Conservation (phyloP, 2,113 vertebrate species). For the Lethenteron camtschaticum region DNA sequence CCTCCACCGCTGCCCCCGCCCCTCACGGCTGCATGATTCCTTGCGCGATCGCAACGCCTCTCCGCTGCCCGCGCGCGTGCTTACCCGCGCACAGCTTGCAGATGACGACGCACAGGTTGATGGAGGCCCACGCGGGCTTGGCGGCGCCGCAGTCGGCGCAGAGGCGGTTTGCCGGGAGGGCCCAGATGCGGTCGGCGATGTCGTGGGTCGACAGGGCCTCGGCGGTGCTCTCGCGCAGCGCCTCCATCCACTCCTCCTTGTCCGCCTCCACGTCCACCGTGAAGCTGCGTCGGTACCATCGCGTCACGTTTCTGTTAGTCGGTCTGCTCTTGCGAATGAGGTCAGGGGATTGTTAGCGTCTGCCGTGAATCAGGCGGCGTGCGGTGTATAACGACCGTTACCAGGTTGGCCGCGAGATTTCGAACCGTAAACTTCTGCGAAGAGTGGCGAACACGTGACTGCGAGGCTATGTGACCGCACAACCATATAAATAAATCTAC, state of each 20-base stretch:
- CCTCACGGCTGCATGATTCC: too few relatives aligned
- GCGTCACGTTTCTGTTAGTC: too few relatives aligned
- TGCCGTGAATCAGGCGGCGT: too few relatives aligned
- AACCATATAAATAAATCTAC: too few relatives aligned
- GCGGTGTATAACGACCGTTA: too few relatives aligned
- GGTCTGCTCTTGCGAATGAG: too few relatives aligned
- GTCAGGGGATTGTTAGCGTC: too few relatives aligned
- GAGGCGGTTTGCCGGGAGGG: slow-evolving; percentile 31
- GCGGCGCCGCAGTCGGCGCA: slow-evolving; percentile 53
- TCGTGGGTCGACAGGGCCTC: slow-evolving; percentile 61
- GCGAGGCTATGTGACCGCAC: too few relatives aligned
- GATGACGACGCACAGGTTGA: slow-evolving; percentile 75
- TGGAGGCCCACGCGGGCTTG: slow-evolving; percentile 66
- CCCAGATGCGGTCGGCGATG: slow-evolving; percentile 56
- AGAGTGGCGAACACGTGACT: too few relatives aligned
- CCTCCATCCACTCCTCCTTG: slow-evolving; percentile 58
- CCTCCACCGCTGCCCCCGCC: fast-evolving
- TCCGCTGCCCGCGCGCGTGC: not conserved
- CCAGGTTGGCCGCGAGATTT: too few relatives aligned
- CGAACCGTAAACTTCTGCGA: too few relatives aligned
- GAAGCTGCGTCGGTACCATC: slow-evolving; percentile 28
- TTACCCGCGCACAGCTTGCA: slow-evolving; percentile 79
- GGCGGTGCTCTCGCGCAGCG: slow-evolving; percentile 42
- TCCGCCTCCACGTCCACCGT: slow-evolving; percentile 42
- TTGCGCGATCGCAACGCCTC: fast-evolving